These are phyloP conservation scores for Campylomormyrus tamandua DNA, from an alignment of 2,113 vertebrate genomes.

Conservation along the genomic window DNA sequence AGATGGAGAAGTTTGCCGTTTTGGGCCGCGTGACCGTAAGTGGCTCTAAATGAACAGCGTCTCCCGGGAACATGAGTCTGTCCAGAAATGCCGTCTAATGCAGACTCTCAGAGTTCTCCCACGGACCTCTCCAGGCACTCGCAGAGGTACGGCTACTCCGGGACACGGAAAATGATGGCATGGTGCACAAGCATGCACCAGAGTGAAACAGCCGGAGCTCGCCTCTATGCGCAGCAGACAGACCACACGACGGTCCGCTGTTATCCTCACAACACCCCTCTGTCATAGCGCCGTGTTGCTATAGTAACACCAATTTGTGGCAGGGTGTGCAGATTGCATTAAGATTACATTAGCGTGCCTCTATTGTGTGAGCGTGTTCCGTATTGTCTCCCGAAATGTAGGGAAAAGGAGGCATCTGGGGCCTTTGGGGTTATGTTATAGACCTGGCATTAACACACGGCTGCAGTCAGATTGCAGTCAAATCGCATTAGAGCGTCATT, in stretches of 20 bases:
- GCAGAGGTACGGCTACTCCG: background rate
- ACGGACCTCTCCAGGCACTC: background rate
- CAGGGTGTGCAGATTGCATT: slow-evolving; percentile 60
- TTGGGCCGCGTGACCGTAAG: background rate
- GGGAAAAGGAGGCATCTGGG: slow-evolving; percentile 57
- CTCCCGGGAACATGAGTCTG: background rate
- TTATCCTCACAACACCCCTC: background rate
- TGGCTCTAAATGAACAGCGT: background rate
- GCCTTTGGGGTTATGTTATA: slow-evolving; percentile 48
- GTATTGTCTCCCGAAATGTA: slow-evolving; percentile 71
- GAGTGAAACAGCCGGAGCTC: background rate
- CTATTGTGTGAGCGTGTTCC: slow-evolving; percentile 58
- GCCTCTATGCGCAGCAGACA: background rate
- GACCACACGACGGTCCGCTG: slow-evolving; percentile 6
- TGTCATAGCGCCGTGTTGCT: slow-evolving; percentile 57
- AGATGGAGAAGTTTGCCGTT: background rate
- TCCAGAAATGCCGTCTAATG: background rate
- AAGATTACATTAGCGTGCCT: slow-evolving; percentile 63
- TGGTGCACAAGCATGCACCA: background rate
- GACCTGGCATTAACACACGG: slow-evolving; percentile 50
- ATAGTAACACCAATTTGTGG: slow-evolving; percentile 51
- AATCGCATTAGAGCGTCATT: slow-evolving; percentile 81
- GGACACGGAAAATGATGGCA: background rate
- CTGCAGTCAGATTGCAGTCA: slow-evolving; percentile 50
- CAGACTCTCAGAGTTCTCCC: background rate